phyloP scores from a whole-genome alignment of 2,797 vertebrate species.

The Dicrostonyx torquatus region DNA sequence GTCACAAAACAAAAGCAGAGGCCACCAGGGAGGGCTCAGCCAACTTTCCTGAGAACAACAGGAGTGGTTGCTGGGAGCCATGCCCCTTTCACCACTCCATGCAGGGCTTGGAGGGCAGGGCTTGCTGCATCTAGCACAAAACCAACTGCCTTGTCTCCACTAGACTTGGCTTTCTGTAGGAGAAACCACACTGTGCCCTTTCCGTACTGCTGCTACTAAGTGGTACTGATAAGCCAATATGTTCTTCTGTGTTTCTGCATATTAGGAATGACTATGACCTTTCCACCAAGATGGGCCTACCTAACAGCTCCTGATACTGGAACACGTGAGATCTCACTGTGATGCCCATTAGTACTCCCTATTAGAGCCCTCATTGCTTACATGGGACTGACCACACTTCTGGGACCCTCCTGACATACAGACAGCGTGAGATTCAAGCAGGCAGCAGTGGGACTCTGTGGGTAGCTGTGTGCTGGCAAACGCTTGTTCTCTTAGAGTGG shows the following conservation, averaged over 20 bases:
- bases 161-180: slow-evolving; percentile 17
- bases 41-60: background rate
- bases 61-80: background rate
- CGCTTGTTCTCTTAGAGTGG: background rate
- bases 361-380: background rate
- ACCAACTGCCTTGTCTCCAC: background rate
- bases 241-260: background rate
- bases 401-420: background rate
- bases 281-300: background rate
- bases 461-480: background rate
- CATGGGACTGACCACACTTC: background rate
- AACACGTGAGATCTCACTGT: background rate
- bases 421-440: background rate
- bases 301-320: background rate
- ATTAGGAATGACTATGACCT: background rate
- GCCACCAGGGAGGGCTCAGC: background rate
- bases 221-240: background rate
- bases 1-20: background rate
- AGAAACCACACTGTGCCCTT: background rate
- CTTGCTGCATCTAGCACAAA: background rate
- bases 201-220: background rate
- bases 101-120: background rate
- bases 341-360: background rate
- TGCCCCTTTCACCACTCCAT: background rate
- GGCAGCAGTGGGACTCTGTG: background rate